Conservation (phyloP, 2,113 vertebrate genomes). For the Paedocypris sp. region DNA sequence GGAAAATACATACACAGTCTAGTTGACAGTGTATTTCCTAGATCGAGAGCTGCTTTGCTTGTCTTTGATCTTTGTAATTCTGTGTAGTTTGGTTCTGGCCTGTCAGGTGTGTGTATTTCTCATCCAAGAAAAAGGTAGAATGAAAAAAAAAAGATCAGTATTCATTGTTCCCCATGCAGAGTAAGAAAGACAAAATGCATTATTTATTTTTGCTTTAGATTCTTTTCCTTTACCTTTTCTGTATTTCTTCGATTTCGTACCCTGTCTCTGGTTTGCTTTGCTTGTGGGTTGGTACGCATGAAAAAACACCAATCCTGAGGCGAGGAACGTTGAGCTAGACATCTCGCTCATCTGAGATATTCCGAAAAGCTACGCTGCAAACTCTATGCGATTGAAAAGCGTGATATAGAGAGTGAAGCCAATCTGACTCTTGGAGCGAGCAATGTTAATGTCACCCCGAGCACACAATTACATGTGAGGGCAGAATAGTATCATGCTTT, state of each 20-base stretch:
- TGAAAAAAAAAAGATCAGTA: too few relatives aligned
- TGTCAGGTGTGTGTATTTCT: background rate
- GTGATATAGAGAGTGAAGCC: constrained; percentile 1
- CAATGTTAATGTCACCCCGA: background rate
- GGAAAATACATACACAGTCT: constrained; percentile 3
- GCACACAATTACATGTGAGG: background rate
- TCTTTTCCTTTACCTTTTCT: constrained; percentile 2
- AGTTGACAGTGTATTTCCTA: background rate
- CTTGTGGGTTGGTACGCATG: constrained; percentile 3
- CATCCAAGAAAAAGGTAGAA: constrained; percentile 5
- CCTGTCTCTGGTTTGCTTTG: constrained; percentile 8
- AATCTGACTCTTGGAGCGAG: constrained; percentile 1
- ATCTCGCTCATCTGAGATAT: background rate
- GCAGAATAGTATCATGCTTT: too few relatives aligned
- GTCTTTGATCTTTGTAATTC: constrained; percentile 6
- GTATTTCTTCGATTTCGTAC: constrained; percentile 14
- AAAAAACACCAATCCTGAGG: constrained; percentile 19
- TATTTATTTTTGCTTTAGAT: constrained; percentile 28
- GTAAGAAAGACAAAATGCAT: constrained; percentile 15
- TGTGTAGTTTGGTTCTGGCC: background rate
- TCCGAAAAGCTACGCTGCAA: background rate
- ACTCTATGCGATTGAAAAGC: background rate
- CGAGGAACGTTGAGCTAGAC: background rate
- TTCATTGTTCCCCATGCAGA: constrained; percentile 19
- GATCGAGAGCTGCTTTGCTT: background rate